A percentile compares a stretch with the other conserved stretches of the same genome.
Conservation (phyloP, 2,113 vertebrate genomes). For the Holacanthus passer region DNA sequence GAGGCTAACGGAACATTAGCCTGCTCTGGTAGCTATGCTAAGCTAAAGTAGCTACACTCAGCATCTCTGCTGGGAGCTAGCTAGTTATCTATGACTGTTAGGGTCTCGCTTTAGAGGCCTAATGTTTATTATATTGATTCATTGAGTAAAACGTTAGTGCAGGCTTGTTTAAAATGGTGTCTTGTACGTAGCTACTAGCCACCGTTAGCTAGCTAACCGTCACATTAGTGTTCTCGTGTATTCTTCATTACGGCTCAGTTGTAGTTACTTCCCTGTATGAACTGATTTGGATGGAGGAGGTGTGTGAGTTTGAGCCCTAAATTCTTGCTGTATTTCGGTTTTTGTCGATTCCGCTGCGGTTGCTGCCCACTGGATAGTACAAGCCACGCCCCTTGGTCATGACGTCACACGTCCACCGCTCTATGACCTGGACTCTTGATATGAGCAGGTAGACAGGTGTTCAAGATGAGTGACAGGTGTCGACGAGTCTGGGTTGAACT, state of each 20-base stretch:
- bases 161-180: neutral
- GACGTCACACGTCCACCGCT: neutral
- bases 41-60: neutral
- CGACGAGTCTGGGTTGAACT: neutral
- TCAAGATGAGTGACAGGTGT: neutral
- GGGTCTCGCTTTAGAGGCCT: neutral
- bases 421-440: neutral
- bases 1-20: conserved; percentile 58
- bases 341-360: neutral
- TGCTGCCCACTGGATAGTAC: neutral
- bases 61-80: neutral
- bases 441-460: neutral
- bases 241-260: neutral
- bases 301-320: neutral
- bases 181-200: neutral
- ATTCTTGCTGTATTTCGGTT: neutral
- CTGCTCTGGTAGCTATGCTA: neutral
- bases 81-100: conserved; percentile 3
- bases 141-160: neutral
- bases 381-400: neutral
- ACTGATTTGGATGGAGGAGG: too few relatives aligned
- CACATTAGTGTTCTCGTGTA: neutral
- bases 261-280: neutral
- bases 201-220: neutral
- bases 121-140: neutral